These are phyloP conservation scores for Sus scrofa DNA, from an alignment of 2,113 vertebrate genomes.

Conservation along the genomic window DNA sequence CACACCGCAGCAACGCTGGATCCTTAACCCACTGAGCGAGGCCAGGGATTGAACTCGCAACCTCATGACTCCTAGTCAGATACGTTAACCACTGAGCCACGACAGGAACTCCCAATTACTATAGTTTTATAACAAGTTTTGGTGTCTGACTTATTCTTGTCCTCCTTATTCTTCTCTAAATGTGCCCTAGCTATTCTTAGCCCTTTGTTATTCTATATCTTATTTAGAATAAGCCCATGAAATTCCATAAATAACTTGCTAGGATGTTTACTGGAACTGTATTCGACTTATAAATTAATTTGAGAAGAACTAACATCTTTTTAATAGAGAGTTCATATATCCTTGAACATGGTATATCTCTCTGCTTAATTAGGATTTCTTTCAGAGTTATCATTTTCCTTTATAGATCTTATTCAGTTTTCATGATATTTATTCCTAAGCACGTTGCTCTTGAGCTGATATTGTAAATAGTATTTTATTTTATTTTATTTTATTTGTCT, in stretches of 20 bases:
- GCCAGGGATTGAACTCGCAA: too few species aligned
- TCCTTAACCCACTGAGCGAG: too few species aligned
- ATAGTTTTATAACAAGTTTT: slow-evolving; percentile 1
- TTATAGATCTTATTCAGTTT: neutral
- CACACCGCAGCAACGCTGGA: too few species aligned
- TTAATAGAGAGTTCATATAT: neutral
- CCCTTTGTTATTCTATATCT: neutral
- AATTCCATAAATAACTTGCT: neutral
- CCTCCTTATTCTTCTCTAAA: slow-evolving; percentile 15
- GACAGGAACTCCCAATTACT: too few species aligned
- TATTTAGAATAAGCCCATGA: neutral
- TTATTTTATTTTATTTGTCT: too few species aligned
- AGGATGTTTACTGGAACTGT: neutral
- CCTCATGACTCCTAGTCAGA: too few species aligned
- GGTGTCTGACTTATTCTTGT: too few species aligned
- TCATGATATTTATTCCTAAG: slow-evolving; percentile 30
- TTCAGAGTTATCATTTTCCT: neutral
- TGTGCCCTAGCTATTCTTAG: neutral
- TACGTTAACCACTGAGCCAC: too few species aligned
- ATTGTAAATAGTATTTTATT: neutral
- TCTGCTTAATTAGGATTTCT: slow-evolving; percentile 8
- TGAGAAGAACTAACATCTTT: slow-evolving; percentile 13
- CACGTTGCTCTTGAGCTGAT: neutral
- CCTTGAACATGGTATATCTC: slow-evolving; percentile 39
- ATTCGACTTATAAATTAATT: neutral